Percentiles rank a stretch among this genome's conserved stretches.
These are phyloP conservation scores for Folsomia candida DNA, from an alignment of 2,888 invertebrate genomes.

Conservation along the genomic window DNA sequence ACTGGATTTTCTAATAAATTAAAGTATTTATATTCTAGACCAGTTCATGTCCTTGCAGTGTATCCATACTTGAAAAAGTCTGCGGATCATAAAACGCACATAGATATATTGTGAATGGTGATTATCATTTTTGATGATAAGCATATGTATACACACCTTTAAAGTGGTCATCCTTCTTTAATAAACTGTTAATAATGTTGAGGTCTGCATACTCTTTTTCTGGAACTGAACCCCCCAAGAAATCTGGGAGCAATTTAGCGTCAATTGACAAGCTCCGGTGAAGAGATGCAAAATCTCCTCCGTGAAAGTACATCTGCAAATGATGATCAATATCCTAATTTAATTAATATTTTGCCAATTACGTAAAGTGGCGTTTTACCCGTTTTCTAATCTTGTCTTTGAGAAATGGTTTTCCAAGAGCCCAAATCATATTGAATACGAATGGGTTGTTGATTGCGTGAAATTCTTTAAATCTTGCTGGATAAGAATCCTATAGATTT, in stretches of 20 bases:
- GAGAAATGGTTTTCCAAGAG: constrained; percentile 25
- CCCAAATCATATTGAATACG: constrained; percentile 29
- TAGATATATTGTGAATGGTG: background rate
- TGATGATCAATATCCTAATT: too few species aligned
- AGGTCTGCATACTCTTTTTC: background rate
- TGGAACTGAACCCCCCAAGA: background rate
- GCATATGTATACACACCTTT: background rate
- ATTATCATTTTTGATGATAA: background rate
- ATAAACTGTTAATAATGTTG: background rate
- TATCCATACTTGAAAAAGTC: background rate
- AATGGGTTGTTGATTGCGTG: constrained; percentile 29
- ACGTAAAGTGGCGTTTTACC: too few species aligned
- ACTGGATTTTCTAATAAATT: too few species aligned
- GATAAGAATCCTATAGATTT: constrained; percentile 30
- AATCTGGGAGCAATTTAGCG: background rate
- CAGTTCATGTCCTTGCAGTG: too few species aligned
- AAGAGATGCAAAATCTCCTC: background rate
- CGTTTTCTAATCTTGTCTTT: constrained; percentile 31
- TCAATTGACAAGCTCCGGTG: background rate
- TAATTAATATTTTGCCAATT: too few species aligned
- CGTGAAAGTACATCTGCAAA: constrained; percentile 2
- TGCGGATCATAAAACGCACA: background rate
- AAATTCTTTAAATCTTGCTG: constrained; percentile 36
- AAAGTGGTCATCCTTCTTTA: background rate
- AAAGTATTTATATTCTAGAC: too few species aligned